Evolutionary conservation across 2,113 vertebrate genomes (phyloP).

Genomic region (Equus quagga): DNA sequence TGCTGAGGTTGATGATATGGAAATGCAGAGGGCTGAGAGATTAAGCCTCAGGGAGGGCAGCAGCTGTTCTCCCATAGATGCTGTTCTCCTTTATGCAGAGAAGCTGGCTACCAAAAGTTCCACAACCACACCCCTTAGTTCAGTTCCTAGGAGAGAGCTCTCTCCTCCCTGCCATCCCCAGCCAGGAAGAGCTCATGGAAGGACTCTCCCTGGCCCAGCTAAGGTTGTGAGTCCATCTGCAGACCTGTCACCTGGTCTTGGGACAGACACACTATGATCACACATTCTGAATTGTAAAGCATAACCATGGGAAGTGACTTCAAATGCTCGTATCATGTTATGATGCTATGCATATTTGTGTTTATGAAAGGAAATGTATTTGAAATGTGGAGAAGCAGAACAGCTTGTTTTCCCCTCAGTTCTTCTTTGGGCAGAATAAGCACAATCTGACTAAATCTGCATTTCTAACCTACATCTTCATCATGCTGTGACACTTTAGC

Average conservation of each 20-base stretch:
- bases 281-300: not conserved
- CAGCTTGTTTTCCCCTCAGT: not conserved
- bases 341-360: rapidly evolving
- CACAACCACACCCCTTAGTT: not conserved
- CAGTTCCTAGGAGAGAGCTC: not conserved
- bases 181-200: not conserved
- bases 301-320: too few relatives aligned
- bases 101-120: not conserved
- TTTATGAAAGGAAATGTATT: not conserved
- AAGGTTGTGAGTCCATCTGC: not conserved
- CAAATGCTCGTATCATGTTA: rapidly evolving
- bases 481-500: too few relatives aligned
- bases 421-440: not conserved
- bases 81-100: not conserved
- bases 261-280: not conserved
- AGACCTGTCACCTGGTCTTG: not conserved
- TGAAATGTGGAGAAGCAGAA: not conserved
- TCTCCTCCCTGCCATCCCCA: too few relatives aligned
- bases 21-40: not conserved
- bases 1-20: too few relatives aligned
- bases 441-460: not conserved
- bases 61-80: too few relatives aligned
- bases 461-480: rapidly evolving
- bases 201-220: not conserved
- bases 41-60: rapidly evolving